Evolutionary conservation across 2,113 vertebrate species (phyloP).

Genomic region (Saguinus midas): DNA sequence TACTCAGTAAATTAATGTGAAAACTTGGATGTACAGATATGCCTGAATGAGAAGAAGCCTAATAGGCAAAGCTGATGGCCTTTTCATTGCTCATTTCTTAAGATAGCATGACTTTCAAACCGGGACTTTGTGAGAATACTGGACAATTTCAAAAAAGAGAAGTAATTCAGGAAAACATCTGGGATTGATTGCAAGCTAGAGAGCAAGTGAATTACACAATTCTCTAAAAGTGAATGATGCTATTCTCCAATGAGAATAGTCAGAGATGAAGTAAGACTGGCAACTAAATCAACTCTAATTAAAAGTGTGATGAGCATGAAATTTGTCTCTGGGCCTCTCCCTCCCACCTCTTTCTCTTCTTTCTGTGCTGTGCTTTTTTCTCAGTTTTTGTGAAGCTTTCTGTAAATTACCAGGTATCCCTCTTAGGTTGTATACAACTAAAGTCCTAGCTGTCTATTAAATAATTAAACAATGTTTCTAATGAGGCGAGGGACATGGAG

Average conservation of each 20-base stretch:
- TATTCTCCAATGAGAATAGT: background rate
- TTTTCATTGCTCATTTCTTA: background rate
- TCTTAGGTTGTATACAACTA: no score
- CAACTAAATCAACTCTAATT: background rate
- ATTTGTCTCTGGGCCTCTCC: background rate
- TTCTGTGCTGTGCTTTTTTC: background rate
- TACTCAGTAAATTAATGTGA: background rate
- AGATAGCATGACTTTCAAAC: background rate
- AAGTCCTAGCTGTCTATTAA: background rate
- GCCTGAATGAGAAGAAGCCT: background rate
- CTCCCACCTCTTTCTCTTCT: fast-evolving
- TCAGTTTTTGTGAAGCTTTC: background rate
- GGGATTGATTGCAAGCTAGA: background rate
- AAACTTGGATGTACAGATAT: background rate
- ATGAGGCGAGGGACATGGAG: background rate
- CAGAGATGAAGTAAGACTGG: background rate
- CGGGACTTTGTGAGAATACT: background rate
- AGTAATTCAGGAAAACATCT: background rate
- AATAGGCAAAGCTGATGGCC: background rate
- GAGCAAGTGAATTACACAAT: background rate
- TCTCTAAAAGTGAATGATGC: background rate
- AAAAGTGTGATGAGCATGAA: background rate
- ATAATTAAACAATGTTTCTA: background rate
- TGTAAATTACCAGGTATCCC: background rate
- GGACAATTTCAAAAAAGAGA: background rate